phyloP scores from a whole-genome alignment of 2,797 vertebrate genomes.

The Coccyzus lansbergi region DNA sequence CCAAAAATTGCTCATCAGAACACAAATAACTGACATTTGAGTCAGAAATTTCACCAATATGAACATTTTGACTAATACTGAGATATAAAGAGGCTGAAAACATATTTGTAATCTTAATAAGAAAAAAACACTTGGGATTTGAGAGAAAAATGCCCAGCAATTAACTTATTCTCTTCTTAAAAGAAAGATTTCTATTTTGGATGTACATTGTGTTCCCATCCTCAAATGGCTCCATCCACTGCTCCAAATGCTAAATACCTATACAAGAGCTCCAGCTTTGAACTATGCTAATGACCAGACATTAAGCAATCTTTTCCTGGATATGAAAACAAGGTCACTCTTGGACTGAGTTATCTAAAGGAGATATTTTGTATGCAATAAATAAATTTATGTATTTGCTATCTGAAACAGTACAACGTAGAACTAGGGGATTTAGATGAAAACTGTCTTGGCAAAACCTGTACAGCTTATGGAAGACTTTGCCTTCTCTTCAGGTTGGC shows the following conservation, averaged over 20 bases:
- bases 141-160: slow-evolving; percentile 11
- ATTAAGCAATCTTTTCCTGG: background rate
- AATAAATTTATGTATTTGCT: background rate
- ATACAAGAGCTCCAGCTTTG: slow-evolving; percentile 45
- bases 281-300: slow-evolving; percentile 22
- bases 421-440: background rate
- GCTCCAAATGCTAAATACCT: slow-evolving; percentile 53
- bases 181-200: background rate
- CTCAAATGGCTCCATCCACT: background rate
- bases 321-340: slow-evolving; percentile 15
- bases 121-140: background rate
- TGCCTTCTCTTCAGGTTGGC: background rate
- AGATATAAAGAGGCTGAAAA: background rate
- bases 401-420: background rate
- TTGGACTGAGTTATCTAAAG: background rate
- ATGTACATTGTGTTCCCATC: slow-evolving; percentile 35
- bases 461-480: background rate
- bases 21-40: slow-evolving; percentile 35
- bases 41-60: slow-evolving; percentile 9
- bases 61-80: background rate
- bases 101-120: background rate
- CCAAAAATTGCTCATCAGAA: slow-evolving; percentile 39
- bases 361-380: background rate
- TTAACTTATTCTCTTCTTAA: slow-evolving; percentile 12
- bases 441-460: background rate